Conservation (phyloP, 2,888 invertebrate genomes). For the Papilio demoleus region DNA sequence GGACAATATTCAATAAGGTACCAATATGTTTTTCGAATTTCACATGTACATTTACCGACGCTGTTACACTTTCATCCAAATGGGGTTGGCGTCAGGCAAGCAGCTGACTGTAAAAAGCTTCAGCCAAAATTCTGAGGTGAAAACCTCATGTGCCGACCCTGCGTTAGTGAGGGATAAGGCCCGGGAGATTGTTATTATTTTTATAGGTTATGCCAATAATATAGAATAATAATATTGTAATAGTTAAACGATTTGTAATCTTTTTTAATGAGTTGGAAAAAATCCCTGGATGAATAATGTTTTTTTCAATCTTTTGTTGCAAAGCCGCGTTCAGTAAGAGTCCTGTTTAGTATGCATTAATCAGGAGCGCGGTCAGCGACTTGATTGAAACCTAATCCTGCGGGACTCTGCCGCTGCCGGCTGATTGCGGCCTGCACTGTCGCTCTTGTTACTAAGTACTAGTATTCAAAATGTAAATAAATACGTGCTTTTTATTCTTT, state of each 20-base stretch:
- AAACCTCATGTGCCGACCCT: too few relatives aligned
- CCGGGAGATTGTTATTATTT: too few relatives aligned
- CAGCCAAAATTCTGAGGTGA: too few relatives aligned
- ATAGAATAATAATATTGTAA: neutral
- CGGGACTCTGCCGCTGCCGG: slow-evolving; percentile 63
- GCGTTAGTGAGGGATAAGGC: too few relatives aligned
- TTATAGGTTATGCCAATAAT: too few relatives aligned
- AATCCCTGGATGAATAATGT: slow-evolving; percentile 12
- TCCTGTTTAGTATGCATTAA: slow-evolving; percentile 82
- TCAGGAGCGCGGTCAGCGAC: slow-evolving; percentile 68
- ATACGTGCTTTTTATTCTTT: slow-evolving; percentile 5
- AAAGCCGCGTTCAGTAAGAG: slow-evolving; percentile 44
- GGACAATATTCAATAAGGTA: too few relatives aligned
- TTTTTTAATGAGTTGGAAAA: neutral
- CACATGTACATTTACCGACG: too few relatives aligned
- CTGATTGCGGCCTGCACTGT: slow-evolving; percentile 70
- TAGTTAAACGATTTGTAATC: neutral
- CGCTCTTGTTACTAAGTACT: slow-evolving; percentile 60
- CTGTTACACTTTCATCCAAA: too few relatives aligned
- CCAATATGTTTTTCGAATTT: too few relatives aligned
- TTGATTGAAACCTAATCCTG: slow-evolving; percentile 81
- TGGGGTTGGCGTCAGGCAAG: too few relatives aligned
- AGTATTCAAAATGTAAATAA: slow-evolving; percentile 69
- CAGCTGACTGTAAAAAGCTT: too few relatives aligned
- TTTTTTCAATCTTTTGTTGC: slow-evolving; percentile 14